Conservation (phyloP, 1,140 invertebrate species). For the Leptopilina boulardi region DNA sequence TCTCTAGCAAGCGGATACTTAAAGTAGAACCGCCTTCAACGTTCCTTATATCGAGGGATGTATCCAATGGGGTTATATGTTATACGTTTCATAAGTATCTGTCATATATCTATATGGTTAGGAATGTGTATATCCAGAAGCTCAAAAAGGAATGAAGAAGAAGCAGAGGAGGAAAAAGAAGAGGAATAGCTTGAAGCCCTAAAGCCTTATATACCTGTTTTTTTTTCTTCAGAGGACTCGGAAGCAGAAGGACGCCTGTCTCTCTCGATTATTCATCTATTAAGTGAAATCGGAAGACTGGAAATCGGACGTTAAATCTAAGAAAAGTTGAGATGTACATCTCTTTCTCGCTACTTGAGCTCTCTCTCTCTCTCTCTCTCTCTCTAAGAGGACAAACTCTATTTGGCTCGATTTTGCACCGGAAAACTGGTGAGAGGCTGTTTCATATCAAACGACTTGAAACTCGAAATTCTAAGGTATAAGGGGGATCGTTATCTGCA, state of each 20-base stretch:
- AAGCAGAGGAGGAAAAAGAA: not conserved
- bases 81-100: constrained; percentile 16
- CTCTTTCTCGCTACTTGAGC: constrained; percentile 2
- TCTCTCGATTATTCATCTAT: constrained; percentile 4
- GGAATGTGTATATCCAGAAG: constrained; percentile 8
- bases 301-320: constrained; percentile 25
- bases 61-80: constrained; percentile 18
- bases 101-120: constrained; percentile 11
- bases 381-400: constrained; percentile 2
- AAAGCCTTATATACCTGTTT: constrained; percentile 22
- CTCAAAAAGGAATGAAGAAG: constrained; percentile 24
- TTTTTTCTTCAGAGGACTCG: not conserved
- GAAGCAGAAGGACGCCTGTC: not conserved
- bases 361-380: not conserved
- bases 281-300: not conserved
- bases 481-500: constrained; percentile 15
- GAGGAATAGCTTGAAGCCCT: not conserved
- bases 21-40: not conserved
- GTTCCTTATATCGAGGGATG: constrained; percentile 10
- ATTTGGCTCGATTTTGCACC: constrained; percentile 13
- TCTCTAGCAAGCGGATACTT: not conserved
- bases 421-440: constrained; percentile 14
- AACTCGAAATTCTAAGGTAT: constrained; percentile 4
- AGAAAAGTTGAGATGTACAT: constrained; percentile 8
- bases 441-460: constrained; percentile 13